Conservation (phyloP, 2,113 vertebrate species). For the Ellobius talpinus region DNA sequence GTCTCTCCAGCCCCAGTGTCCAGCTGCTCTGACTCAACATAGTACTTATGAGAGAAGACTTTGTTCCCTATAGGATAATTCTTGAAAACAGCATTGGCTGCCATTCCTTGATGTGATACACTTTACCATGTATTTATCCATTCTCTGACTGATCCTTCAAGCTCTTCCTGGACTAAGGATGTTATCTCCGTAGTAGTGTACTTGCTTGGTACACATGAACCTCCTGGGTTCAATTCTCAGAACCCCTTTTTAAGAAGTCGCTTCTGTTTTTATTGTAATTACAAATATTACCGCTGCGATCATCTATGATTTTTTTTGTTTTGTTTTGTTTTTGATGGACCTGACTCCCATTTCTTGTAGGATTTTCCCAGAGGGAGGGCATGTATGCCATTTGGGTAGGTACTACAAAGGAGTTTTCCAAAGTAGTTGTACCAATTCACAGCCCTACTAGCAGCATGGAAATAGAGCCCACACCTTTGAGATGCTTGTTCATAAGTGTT, state of each 20-base stretch:
- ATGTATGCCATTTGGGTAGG: neutral
- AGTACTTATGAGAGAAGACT: neutral
- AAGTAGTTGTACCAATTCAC: neutral
- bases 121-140: neutral
- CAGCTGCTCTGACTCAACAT: neutral
- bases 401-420: neutral
- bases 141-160: neutral
- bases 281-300: neutral
- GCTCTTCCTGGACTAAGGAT: neutral
- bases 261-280: neutral
- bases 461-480: neutral
- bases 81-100: neutral
- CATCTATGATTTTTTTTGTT: neutral
- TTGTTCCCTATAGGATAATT: neutral
- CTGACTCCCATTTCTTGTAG: neutral
- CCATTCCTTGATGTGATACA: neutral
- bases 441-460: neutral
- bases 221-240: neutral
- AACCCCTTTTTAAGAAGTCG: neutral
- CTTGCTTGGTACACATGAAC: neutral
- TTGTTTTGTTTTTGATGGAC: neutral
- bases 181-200: neutral
- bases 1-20: neutral
- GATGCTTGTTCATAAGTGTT: neutral
- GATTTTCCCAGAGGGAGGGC: neutral